Percentiles rank a stretch among this genome's conserved stretches.
Evolutionary conservation across 1,140 invertebrate genomes (phyloP).

Genomic region (Papilio glaucus): DNA sequence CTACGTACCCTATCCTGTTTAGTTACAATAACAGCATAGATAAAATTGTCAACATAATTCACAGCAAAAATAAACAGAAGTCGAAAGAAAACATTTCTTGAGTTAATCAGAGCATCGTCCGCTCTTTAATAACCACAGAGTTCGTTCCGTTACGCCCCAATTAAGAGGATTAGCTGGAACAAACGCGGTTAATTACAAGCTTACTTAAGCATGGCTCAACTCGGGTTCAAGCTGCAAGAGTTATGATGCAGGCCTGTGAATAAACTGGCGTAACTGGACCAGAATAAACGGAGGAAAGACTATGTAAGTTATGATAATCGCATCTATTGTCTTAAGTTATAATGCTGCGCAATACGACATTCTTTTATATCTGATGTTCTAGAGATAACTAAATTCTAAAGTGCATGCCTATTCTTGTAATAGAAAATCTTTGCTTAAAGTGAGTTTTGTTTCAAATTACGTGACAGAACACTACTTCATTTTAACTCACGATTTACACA

Average conservation of each 20-base stretch:
- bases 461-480: too few species aligned
- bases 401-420: not conserved
- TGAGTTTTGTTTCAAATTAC: not conserved
- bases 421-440: not conserved
- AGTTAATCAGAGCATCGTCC: slow-evolving; percentile 26
- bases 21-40: not conserved
- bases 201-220: slow-evolving; percentile 33
- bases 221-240: slow-evolving; percentile 21
- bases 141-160: slow-evolving; percentile 32
- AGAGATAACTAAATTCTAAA: slow-evolving; percentile 7
- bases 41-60: slow-evolving; percentile 14
- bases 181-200: slow-evolving; percentile 31
- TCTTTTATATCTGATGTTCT: not conserved
- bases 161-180: slow-evolving; percentile 33
- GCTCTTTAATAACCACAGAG: slow-evolving; percentile 23
- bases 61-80: slow-evolving; percentile 16
- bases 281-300: slow-evolving; percentile 1
- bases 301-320: slow-evolving; percentile 23
- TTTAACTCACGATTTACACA: too few species aligned
- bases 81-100: slow-evolving; percentile 27
- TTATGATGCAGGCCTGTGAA: not conserved
- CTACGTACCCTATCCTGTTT: not conserved
- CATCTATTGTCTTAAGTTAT: slow-evolving; percentile 9
- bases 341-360: not conserved
- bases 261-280: slow-evolving; percentile 9